A percentile compares a stretch with the other conserved stretches of the same genome.
These are phyloP conservation scores for Chloroclysta siterata DNA, from an alignment of 2,888 invertebrate species.

Conservation along the genomic window DNA sequence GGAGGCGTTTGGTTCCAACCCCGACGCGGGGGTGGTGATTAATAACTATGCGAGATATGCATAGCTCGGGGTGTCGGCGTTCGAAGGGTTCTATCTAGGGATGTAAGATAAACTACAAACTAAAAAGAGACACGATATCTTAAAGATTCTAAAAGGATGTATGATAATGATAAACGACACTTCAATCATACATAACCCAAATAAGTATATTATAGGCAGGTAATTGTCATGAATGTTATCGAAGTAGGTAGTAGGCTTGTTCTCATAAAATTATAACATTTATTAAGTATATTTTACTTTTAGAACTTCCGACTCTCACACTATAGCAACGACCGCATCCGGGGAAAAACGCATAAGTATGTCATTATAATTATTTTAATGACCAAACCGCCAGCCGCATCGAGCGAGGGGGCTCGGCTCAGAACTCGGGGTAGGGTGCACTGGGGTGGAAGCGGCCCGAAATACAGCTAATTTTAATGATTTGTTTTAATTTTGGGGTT, in stretches of 20 bases:
- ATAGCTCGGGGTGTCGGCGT: slow-evolving; percentile 6
- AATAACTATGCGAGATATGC: slow-evolving; percentile 18
- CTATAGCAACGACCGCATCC: slow-evolving; percentile 8
- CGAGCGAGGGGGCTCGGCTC: slow-evolving; percentile 10
- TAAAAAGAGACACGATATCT: background rate
- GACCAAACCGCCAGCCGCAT: slow-evolving; percentile 8
- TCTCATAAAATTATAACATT: no score
- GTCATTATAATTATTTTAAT: slow-evolving; percentile 17
- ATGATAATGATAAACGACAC: background rate
- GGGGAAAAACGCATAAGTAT: slow-evolving; percentile 20
- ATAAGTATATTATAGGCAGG: no score
- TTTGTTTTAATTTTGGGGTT: slow-evolving; percentile 36
- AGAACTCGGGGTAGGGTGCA: slow-evolving; percentile 5
- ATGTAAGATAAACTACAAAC: slow-evolving; percentile 5
- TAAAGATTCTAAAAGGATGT: background rate
- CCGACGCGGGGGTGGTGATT: slow-evolving; percentile 19
- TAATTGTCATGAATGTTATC: no score
- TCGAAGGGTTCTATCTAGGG: background rate
- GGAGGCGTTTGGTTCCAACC: slow-evolving; percentile 27
- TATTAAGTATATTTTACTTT: no score
- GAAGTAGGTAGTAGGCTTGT: no score
- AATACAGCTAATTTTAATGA: slow-evolving; percentile 34
- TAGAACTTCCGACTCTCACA: no score
- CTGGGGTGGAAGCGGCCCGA: slow-evolving; percentile 1
- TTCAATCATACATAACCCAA: no score